Evolutionary conservation across 1,140 invertebrate species (phyloP), one percentile per base, ranked within the genome.

Genomic region (Dreissena rostriformis): DNA sequence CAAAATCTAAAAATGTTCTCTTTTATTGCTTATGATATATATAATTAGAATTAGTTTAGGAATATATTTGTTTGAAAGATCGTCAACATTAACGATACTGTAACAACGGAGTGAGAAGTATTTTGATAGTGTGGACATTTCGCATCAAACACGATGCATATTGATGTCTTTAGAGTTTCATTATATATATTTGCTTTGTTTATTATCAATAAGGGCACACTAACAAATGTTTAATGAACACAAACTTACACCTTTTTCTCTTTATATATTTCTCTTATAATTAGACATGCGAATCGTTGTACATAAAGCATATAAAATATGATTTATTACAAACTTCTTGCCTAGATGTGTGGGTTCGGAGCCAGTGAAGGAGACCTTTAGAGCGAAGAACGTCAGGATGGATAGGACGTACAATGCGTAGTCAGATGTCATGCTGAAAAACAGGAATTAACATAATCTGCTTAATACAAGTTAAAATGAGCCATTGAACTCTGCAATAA

Each of bases 331-430:
- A 39, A 39, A 39, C 17, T 39, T 61, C 61, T 15, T 76, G 65
- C 74, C 74, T 63, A 61, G 17, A 26, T 29, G 2, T 0, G 29
- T 49, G 19, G 74, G 26, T 51, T 63, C 26, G 28, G 74, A 6
- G 22, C 28, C 65, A 19, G 74, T 63, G 22, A 39, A 76, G 28
- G 74, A 65, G 49, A 49, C 29, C 61, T 76, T 76, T 55, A 76
- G 29, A 39, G 39, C 61, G 24, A 76, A 17, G 12, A 76, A 65
- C 11, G 74, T 76, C 8, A 76, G 61, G 17, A 76, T 61, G 24
- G 57, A 76, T 22, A 76, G 61, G 49, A 61, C 74, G 22, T 66
- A 76, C 6, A 76, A 29, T 49, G 55, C 39, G 57, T 61, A 55
- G 26, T 76, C 74, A 39, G 63, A 49, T 5, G 19, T 66, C 29